phyloP scores from a whole-genome alignment of 2,113 vertebrate genomes.

The Psittacula cyanocephala region DNA sequence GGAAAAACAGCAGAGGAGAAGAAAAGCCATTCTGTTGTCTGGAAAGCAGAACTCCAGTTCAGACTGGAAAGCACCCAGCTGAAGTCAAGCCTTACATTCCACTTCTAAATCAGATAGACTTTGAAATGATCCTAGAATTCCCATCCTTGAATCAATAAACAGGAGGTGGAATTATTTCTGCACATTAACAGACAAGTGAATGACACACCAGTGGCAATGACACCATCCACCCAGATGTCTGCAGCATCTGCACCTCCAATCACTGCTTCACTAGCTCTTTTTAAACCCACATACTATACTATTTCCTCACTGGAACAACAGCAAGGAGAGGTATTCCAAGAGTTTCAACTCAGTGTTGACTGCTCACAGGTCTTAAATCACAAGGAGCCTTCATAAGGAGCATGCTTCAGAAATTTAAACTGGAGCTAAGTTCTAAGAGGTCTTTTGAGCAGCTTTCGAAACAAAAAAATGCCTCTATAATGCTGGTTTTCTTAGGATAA shows the following conservation, averaged over 20 bases:
- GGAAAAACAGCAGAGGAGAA: slow-evolving; percentile 19
- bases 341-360: not conserved
- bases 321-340: slow-evolving; percentile 12
- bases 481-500: not conserved
- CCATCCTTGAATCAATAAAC: not conserved
- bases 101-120: slow-evolving; percentile 21
- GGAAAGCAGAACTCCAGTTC: slow-evolving; percentile 42
- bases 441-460: not conserved
- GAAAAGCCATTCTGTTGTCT: slow-evolving; percentile 45
- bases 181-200: not conserved
- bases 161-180: not conserved
- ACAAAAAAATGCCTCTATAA: not conserved
- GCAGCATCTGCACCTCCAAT: slow-evolving; percentile 9
- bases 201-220: not conserved
- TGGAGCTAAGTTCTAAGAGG: not conserved
- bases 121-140: slow-evolving; percentile 25
- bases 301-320: not conserved
- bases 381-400: not conserved
- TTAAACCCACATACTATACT: not conserved
- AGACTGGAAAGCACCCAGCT: slow-evolving; percentile 52
- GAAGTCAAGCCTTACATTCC: slow-evolving; percentile 22
- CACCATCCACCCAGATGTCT: not conserved
- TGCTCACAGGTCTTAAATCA: slow-evolving; percentile 11
- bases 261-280: not conserved
- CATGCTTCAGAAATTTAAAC: not conserved